phyloP scores from a whole-genome alignment of 2,888 invertebrate genomes.

The Acronicta psi region DNA sequence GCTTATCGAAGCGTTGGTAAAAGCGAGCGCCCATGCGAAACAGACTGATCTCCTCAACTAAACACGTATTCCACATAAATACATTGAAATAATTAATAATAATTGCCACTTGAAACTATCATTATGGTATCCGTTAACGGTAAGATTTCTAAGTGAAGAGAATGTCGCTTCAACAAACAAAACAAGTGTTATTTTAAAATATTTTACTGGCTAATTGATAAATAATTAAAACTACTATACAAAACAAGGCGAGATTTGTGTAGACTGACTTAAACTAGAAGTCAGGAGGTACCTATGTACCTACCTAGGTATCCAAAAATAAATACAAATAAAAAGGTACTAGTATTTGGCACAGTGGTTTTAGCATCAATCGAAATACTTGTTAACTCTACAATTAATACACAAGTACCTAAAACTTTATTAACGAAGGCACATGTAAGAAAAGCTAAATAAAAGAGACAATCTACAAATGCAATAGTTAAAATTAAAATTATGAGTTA shows the following conservation, averaged over 20 bases:
- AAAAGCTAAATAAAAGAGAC: constrained; percentile 35
- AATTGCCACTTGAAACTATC: constrained; percentile 32
- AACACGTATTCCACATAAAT: constrained; percentile 49
- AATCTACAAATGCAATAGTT: constrained; percentile 51
- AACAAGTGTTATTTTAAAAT: constrained; percentile 36
- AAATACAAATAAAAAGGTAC: constrained; percentile 3
- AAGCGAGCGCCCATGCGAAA: constrained; percentile 80
- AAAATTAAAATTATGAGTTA: constrained; percentile 23
- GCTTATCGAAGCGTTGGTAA: constrained; percentile 80
- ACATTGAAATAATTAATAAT: constrained; percentile 35
- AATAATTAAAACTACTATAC: constrained; percentile 63
- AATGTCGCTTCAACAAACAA: constrained; percentile 10
- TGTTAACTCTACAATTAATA: constrained; percentile 12
- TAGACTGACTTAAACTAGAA: constrained; percentile 13
- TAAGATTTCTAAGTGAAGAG: constrained; percentile 9
- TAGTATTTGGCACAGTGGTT: constrained; percentile 49
- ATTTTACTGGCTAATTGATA: constrained; percentile 56
- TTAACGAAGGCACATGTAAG: constrained; percentile 20
- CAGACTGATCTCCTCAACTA: constrained; percentile 72
- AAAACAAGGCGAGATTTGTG: constrained; percentile 31
- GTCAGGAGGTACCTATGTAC: constrained; percentile 13
- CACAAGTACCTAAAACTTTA: background rate
- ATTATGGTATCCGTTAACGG: constrained; percentile 23
- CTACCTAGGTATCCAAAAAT: constrained; percentile 8
- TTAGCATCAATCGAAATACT: constrained; percentile 39